These are phyloP conservation scores for Calyptomena viridis DNA, from an alignment of 2,113 vertebrate species.

Conservation along the genomic window DNA sequence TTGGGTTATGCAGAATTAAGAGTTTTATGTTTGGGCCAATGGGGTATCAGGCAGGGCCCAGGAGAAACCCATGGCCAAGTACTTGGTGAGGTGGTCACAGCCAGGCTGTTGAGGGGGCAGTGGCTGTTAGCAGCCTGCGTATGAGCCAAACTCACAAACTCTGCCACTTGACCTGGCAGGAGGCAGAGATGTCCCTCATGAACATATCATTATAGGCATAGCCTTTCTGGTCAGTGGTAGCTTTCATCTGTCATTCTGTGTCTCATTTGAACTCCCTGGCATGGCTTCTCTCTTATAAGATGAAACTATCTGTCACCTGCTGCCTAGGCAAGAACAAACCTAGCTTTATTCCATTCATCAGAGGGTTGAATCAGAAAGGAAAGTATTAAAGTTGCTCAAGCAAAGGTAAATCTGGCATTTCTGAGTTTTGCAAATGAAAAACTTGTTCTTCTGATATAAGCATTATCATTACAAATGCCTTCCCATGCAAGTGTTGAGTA, in stretches of 20 bases:
- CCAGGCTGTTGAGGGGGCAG: not conserved
- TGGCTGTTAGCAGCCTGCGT: not conserved
- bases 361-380: not conserved
- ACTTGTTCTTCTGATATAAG: not conserved
- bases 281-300: not conserved
- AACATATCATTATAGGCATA: not conserved
- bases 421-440: not conserved
- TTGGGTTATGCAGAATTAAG: not conserved
- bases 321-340: not conserved
- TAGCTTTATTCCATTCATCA: not conserved
- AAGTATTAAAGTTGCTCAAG: not conserved
- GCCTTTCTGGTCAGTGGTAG: not conserved
- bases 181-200: not conserved
- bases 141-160: not conserved
- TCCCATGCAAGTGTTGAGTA: not conserved
- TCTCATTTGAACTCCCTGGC: not conserved
- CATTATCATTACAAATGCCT: not conserved
- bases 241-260: not conserved
- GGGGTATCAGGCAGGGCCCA: not conserved
- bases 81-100: rapidly evolving
- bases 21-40: not conserved
- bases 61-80: not conserved
- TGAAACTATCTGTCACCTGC: not conserved
- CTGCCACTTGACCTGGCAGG: not conserved
- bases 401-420: not conserved